phyloP scores from a whole-genome alignment of 2,888 invertebrate species.

The Pterobdella sp. region DNA sequence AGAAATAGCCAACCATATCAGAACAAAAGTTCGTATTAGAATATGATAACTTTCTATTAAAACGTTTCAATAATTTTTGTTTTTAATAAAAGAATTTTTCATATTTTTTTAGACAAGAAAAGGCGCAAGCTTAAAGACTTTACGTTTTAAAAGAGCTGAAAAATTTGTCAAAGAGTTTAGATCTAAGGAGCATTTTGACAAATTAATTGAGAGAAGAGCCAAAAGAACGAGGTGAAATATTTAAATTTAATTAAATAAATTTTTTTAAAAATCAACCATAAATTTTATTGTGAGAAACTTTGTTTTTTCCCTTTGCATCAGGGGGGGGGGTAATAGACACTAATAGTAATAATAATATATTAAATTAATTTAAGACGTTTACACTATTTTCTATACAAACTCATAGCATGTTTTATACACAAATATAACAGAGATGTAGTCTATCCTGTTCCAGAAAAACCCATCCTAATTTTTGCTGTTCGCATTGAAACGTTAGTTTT shows the following conservation, averaged over 20 bases:
- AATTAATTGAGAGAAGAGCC: constrained; percentile 15
- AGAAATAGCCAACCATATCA: constrained; percentile 25
- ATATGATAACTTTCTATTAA: background rate
- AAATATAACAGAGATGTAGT: background rate
- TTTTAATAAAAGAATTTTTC: background rate
- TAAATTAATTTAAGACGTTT: too few relatives aligned
- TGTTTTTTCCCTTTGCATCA: too few relatives aligned
- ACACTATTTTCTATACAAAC: too few relatives aligned
- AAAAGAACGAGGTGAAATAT: constrained; percentile 9
- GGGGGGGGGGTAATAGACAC: too few relatives aligned
- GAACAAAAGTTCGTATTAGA: constrained; percentile 17
- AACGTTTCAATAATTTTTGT: background rate
- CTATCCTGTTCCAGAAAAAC: constrained; percentile 8
- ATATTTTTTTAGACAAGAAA: constrained; percentile 12
- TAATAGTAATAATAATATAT: too few relatives aligned
- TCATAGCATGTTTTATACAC: too few relatives aligned
- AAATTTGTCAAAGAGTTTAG: constrained; percentile 31
- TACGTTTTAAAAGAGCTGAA: constrained; percentile 31
- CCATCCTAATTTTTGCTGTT: constrained; percentile 28
- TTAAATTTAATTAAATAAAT: too few relatives aligned
- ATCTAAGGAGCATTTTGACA: constrained; percentile 29
- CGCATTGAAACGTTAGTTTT: constrained; percentile 24
- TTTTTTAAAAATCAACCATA: too few relatives aligned
- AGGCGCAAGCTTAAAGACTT: background rate
- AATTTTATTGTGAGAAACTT: too few relatives aligned